A percentile compares a stretch with the other conserved stretches of the same genome.
Conservation (phyloP, 2,888 invertebrate species). For the Nemapogon koenigi region DNA sequence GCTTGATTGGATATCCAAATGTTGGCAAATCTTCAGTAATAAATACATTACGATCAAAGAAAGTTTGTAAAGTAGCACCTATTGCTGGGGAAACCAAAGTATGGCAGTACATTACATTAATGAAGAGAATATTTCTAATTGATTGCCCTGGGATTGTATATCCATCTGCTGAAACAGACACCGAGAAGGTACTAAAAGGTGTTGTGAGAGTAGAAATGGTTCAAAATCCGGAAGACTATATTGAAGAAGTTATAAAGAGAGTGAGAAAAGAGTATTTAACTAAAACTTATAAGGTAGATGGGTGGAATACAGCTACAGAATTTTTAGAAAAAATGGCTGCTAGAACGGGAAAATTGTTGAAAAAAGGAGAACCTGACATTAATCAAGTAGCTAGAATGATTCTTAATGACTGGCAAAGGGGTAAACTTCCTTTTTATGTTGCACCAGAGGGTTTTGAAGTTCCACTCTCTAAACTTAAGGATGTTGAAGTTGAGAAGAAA, state of each 20-base stretch:
- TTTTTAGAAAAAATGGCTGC: conserved; percentile 92
- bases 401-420: conserved; percentile 98
- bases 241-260: conserved; percentile 82
- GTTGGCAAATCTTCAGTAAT: conserved; percentile 98
- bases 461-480: conserved; percentile 66
- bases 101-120: conserved; percentile 99
- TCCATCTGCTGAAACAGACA: conserved; percentile 94
- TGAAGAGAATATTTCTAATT: conserved; percentile 95
- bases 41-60: conserved; percentile 93
- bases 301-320: conserved; percentile 83
- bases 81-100: conserved; percentile 98
- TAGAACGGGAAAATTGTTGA: conserved; percentile 87
- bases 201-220: conserved; percentile 96
- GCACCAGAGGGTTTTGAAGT: conserved; percentile 83
- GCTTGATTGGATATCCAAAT: conserved; percentile 99
- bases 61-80: conserved; percentile 98
- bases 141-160: conserved; percentile 99
- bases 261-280: conserved; percentile 88
- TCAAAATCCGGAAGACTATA: conserved; percentile 94
- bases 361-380: conserved; percentile 97
- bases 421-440: conserved; percentile 94
- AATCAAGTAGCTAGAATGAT: conserved; percentile 90
- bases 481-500: conserved; percentile 24
- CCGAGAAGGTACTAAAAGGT: conserved; percentile 94
- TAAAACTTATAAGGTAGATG: conserved; percentile 87